Conservation (phyloP, 2,888 invertebrate genomes). For the Diogma glabrata region DNA sequence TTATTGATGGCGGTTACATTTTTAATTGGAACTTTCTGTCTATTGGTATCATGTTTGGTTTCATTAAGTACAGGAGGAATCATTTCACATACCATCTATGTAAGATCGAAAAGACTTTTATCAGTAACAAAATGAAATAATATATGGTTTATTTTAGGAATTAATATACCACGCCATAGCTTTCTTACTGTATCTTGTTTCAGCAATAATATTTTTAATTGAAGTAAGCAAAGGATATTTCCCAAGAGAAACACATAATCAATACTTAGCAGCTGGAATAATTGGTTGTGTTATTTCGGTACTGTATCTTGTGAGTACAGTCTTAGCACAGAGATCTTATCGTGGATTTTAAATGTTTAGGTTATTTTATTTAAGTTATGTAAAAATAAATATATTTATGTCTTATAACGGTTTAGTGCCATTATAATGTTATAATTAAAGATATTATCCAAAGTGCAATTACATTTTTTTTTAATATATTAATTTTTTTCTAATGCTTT, state of each 20-base stretch:
- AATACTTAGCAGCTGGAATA: background rate
- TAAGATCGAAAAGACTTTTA: constrained; percentile 23
- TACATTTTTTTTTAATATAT: too few relatives aligned
- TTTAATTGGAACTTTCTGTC: constrained; percentile 65
- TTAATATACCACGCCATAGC: constrained; percentile 68
- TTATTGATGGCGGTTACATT: constrained; percentile 64
- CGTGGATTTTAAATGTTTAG: constrained; percentile 48
- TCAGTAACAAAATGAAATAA: background rate
- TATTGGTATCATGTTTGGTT: constrained; percentile 60
- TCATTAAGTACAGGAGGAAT: constrained; percentile 74
- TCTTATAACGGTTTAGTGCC: too few relatives aligned
- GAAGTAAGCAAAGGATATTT: background rate
- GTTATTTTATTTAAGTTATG: too few relatives aligned
- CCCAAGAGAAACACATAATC: background rate
- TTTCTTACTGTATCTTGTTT: constrained; percentile 57
- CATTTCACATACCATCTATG: constrained; percentile 55
- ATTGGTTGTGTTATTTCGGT: constrained; percentile 59
- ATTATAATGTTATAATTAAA: too few relatives aligned
- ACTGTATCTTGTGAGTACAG: constrained; percentile 63
- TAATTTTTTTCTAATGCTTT: too few relatives aligned
- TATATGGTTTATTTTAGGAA: constrained; percentile 45
- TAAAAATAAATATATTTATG: too few relatives aligned
- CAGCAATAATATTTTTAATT: constrained; percentile 40
- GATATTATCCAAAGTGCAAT: too few relatives aligned
- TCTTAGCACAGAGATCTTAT: constrained; percentile 66